Percentiles rank a stretch among this genome's conserved stretches.
phyloP scores from a whole-genome alignment of 1,140 invertebrate genomes.

The Hyles vespertilio region DNA sequence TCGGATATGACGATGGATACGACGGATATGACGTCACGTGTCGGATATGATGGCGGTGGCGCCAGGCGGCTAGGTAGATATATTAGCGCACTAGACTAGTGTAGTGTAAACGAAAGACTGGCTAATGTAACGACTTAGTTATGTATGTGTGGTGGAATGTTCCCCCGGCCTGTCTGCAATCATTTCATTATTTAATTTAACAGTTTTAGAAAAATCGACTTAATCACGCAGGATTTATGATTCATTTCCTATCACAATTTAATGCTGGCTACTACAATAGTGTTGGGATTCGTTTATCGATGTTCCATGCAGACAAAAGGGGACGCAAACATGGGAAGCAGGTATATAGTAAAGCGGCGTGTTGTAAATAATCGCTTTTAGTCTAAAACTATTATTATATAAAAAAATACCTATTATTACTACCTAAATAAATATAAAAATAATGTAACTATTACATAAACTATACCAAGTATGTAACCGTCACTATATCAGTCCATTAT shows the following conservation, averaged over 20 bases:
- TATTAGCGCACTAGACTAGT: slow-evolving; percentile 31
- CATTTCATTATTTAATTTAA: too few relatives aligned
- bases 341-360: slow-evolving; percentile 48
- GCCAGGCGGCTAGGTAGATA: slow-evolving; percentile 8
- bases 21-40: too few relatives aligned
- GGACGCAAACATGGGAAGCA: slow-evolving; percentile 34
- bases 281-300: neutral
- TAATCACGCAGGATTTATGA: too few relatives aligned
- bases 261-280: too few relatives aligned
- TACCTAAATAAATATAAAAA: slow-evolving; percentile 18
- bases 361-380: slow-evolving; percentile 66
- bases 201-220: too few relatives aligned
- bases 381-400: slow-evolving; percentile 44
- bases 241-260: too few relatives aligned
- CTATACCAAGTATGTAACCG: slow-evolving; percentile 13
- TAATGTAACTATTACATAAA: slow-evolving; percentile 27
- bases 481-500: slow-evolving; percentile 18
- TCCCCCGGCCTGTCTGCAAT: slow-evolving; percentile 3
- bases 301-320: neutral
- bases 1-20: too few relatives aligned
- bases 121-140: slow-evolving; percentile 54
- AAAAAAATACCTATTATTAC: slow-evolving; percentile 34
- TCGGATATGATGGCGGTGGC: neutral
- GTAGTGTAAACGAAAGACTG: slow-evolving; percentile 73
- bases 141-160: slow-evolving; percentile 15